Evolutionary conservation across 2,888 invertebrate genomes (phyloP), one percentile per base, ranked within the genome.

Genomic region (Tenthredo distinguenda): DNA sequence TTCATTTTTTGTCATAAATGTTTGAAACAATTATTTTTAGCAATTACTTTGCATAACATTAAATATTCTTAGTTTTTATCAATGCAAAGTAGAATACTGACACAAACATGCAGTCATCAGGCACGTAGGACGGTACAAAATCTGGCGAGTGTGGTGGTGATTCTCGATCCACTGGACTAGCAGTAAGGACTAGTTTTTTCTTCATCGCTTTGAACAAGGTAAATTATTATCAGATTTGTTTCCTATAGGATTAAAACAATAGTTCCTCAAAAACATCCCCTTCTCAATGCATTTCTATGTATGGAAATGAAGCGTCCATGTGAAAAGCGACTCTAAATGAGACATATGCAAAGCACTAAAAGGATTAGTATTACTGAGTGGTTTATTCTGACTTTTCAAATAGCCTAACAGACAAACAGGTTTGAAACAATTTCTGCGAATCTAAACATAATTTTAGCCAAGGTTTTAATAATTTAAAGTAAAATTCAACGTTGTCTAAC

Each of bases 181-280:
- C 68, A 68, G 65, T 71, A 18, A 83, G n/a, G 34, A 71, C 68
- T 18, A 71, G 7, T 21, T 83, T 65, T 68, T 83, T 83, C 34
- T 83, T 83, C 37, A 81, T 62, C 31, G 81, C 81, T 81, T 26
- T 15, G 26, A 58, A 81, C 15, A 40, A 62, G 1, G 43, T n/a
- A 10, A 74, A 21, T 43, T 12, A 43, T 43, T 37, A 77, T 18
- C 50, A 50, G 55, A 3, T 15, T 40, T 2, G 15, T 26, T 43
- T 15, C 5, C 10, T 43, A 68, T 18, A 31, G 6, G 21, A 34
- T 77, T 9, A 50, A 7, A 34, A 77, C 31, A 50, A 55, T 55
- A 26, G 31, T 34, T 26, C 10, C 0, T 15, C 31, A 26, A 77
- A 34, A 47, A 62, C 0, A 21, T 62, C 7, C 6, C 26, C 7